Base-by-base conservation (phyloP, 2,888 invertebrate species). In the Drosophila nigritarsus region DNA sequence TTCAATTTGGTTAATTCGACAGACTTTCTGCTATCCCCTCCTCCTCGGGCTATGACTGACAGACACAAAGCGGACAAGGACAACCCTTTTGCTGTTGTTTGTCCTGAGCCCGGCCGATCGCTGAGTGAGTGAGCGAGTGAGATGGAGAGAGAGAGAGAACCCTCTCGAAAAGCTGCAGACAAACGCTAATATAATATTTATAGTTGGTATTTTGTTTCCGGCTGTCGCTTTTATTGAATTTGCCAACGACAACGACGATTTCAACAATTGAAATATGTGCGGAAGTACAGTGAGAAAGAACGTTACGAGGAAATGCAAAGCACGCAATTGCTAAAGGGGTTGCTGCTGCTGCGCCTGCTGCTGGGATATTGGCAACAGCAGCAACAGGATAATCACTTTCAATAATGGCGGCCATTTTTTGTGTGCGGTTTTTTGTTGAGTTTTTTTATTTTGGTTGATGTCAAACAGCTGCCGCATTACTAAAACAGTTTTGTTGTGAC, bases 101-200 rank as follows among this genome's bases (percentile, higher is more conserved):
- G 55, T 58, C 51, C 54, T 48, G 20, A n/a, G 13, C 18, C 20
- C 30, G 27, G 24, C 15, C 27, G 55, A 40, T 51, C 73, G 40
- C 27, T 18, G 42, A 58, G 36, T 55, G 55, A 38, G 72, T 48
- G 72, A 30, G 56, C 29, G 32, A n/a, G 20, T 8, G 30, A 20
- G 3, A 32, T 20, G 13, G 20, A 13, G 38, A 9, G 9, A 24
- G 27, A 13, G 27, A n/a, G 40, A 50, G 67, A 50, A 69, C 70
- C 70, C 67, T 69, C 34, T 34, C 3, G 5, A 34, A 67, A 66
- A 78, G 68, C 66, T 66, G 42, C 63, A 74, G 67, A 77, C 79
- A 70, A 62, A 83, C 75, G 86, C 86, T 82, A 90, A 88, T 88
- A 85, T 82, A 82, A 85, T 82, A 85, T 85, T 85, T 90, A 90